Conservation (phyloP, 30 jellyfish, hydroid and myxozoan species). For the Hydractinia echinata region DNA sequence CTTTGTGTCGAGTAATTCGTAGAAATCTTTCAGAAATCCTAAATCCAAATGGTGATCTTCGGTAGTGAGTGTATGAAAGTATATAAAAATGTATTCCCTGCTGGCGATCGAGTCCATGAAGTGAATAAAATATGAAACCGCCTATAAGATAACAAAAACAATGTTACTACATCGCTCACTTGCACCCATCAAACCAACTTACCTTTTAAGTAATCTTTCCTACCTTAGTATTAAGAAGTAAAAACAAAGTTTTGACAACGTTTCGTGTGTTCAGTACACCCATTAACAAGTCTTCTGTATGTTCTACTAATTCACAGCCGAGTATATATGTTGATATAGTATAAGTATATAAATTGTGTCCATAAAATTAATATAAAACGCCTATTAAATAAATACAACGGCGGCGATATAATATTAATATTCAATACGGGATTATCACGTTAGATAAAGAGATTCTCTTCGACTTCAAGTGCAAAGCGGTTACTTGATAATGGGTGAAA, state of each 20-base stretch:
- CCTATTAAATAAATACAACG: no score
- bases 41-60: conserved; percentile 69
- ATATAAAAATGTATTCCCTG: conserved; percentile 91
- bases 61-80: conserved; percentile 75
- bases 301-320: no score
- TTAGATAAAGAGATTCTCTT: no score
- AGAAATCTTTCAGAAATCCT: conserved; percentile 69
- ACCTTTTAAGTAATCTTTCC: neutral
- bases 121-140: conserved; percentile 83
- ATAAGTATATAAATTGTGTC: no score
- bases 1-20: conserved; percentile 94
- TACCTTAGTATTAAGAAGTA: neutral
- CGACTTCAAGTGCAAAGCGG: no score
- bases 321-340: no score
- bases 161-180: neutral
- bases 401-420: no score
- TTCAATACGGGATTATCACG: no score
- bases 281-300: no score
- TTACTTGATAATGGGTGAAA: no score
- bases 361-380: no score
- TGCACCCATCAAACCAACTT: no score
- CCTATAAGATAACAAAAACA: conserved; percentile 53
- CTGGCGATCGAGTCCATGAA: conserved; percentile 97
- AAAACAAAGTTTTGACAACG: neutral
- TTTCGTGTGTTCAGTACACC: neutral